A percentile compares a stretch with the other conserved stretches of the same genome.
phyloP scores from a whole-genome alignment of 2,113 vertebrate genomes.

The Pelvicachromis taeniatus region DNA sequence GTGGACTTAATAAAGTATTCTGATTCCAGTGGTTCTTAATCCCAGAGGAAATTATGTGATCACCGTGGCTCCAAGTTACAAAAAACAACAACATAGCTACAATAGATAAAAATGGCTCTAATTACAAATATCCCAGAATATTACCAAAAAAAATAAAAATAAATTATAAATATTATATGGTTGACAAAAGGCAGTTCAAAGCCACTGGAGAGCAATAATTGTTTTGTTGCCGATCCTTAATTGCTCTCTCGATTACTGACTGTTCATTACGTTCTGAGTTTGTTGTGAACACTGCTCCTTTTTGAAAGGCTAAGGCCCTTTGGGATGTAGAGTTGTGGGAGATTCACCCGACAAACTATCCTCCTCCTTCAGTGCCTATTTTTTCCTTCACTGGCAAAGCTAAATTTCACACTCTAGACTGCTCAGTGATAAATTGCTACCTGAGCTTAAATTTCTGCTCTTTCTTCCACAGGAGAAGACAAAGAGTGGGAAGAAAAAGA shows the following conservation, averaged over 20 bases:
- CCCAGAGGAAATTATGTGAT: neutral
- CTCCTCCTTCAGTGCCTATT: neutral
- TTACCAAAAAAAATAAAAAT: neutral
- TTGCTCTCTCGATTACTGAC: neutral
- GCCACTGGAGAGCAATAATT: neutral
- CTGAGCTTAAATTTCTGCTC: neutral
- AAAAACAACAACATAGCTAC: neutral
- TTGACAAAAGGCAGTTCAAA: neutral
- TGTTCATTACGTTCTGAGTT: neutral
- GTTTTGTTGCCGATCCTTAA: neutral
- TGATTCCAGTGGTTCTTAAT: neutral
- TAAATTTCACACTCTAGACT: neutral
- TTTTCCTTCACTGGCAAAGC: neutral
- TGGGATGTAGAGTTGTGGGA: too few species aligned
- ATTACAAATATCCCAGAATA: neutral
- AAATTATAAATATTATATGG: neutral
- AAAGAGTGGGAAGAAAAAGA: neutral
- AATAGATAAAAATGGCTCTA: neutral
- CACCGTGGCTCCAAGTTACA: neutral
- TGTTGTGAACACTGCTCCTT: neutral
- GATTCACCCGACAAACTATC: neutral
- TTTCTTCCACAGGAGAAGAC: neutral
- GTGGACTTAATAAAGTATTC: neutral
- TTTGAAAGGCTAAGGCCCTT: neutral
- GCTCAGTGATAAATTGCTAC: constrained; percentile 8